Conservation (phyloP, 2,113 vertebrate species). For the Neofelis nebulosa region DNA sequence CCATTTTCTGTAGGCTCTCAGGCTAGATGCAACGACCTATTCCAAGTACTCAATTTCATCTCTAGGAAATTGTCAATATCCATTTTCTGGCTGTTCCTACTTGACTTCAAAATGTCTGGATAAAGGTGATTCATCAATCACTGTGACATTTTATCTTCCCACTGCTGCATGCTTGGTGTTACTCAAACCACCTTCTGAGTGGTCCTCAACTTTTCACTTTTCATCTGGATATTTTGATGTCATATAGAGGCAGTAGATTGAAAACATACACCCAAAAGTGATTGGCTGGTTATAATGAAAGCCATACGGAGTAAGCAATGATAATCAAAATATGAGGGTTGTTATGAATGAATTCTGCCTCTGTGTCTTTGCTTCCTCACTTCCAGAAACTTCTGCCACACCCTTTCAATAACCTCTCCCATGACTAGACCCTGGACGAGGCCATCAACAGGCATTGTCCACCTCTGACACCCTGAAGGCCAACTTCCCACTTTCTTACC, state of each 20-base stretch:
- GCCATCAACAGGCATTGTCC: neutral
- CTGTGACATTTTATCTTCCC: neutral
- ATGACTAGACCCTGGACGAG: neutral
- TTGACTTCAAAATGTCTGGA: conserved; percentile 26
- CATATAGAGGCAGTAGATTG: neutral
- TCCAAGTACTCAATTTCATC: neutral
- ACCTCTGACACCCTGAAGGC: neutral
- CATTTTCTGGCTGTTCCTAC: neutral
- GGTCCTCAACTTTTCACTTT: neutral
- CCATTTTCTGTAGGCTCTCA: neutral
- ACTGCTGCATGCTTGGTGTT: neutral
- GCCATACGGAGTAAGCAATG: neutral
- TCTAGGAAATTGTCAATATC: neutral
- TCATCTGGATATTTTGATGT: neutral
- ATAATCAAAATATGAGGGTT: neutral
- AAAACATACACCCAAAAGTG: neutral
- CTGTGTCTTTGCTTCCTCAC: neutral
- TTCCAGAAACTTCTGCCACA: neutral
- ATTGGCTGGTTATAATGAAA: neutral
- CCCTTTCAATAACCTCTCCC: neutral
- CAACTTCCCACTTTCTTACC: neutral
- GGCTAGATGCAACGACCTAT: neutral
- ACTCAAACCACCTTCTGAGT: neutral
- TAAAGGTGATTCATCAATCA: neutral
- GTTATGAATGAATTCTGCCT: neutral